Conservation (phyloP, 1,140 invertebrate genomes). For the Armadillidium nasatum region DNA sequence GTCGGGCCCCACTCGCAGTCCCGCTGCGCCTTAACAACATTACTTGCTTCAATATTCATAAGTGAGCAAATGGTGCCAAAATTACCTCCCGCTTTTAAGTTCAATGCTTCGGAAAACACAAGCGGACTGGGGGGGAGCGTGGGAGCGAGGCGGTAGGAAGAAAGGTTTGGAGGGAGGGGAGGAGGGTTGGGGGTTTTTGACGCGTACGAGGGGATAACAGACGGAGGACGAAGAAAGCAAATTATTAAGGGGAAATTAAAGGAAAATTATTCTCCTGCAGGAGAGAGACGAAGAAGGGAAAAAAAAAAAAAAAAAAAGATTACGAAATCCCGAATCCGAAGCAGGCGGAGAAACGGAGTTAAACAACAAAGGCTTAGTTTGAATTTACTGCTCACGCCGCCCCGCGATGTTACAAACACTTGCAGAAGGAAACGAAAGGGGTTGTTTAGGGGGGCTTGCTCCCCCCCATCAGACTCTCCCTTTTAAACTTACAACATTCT, state of each 20-base stretch:
- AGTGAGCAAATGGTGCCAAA: conserved; percentile 43
- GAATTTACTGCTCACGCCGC: too few species aligned
- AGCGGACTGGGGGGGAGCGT: background rate
- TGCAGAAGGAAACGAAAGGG: too few species aligned
- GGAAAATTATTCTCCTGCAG: background rate
- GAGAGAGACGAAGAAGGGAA: background rate
- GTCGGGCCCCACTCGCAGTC: background rate
- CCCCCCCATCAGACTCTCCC: too few species aligned
- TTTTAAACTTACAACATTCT: too few species aligned
- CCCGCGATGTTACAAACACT: too few species aligned
- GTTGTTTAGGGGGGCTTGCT: too few species aligned
- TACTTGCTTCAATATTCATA: conserved; percentile 44
- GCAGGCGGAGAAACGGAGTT: too few species aligned
- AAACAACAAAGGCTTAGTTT: too few species aligned
- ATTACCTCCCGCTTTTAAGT: conserved; percentile 43
- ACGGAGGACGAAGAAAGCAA: background rate
- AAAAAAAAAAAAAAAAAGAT: too few species aligned
- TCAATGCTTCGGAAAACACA: conserved; percentile 37
- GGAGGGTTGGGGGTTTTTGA: background rate
- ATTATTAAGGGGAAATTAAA: conserved; percentile 4
- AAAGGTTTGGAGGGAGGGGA: background rate
- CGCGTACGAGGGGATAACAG: background rate
- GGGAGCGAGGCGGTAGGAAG: conserved; percentile 9
- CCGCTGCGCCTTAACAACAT: conserved; percentile 38
- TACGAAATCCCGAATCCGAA: too few species aligned